phyloP scores from a whole-genome alignment of 37 sponge, comb jelly and placozoan genomes.

The Ianthella basta region DNA sequence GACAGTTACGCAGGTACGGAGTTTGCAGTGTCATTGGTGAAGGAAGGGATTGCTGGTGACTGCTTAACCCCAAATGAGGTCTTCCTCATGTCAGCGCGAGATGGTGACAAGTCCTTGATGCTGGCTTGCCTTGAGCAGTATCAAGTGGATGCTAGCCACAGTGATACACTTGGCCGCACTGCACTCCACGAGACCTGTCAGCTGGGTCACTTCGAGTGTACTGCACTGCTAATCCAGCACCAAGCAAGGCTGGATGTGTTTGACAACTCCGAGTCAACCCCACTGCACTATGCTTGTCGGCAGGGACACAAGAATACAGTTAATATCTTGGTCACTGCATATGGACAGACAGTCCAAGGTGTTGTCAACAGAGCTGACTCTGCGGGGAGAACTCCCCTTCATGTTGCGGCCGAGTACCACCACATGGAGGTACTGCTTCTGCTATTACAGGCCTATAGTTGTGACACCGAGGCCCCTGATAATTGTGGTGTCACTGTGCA shows the following conservation, averaged over 20 bases:
- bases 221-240: not conserved
- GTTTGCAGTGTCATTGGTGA: not conserved
- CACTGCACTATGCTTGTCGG: slow-evolving; percentile 20
- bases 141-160: not conserved
- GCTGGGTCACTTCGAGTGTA: not conserved
- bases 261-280: slow-evolving; percentile 3
- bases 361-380: not conserved
- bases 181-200: slow-evolving; percentile 22
- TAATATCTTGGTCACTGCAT: not conserved
- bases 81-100: not conserved
- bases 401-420: not conserved
- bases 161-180: not conserved
- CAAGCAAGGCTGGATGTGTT: not conserved
- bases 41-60: not conserved
- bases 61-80: not conserved
- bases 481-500: not conserved
- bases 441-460: not conserved
- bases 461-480: not conserved
- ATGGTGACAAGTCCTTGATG: not conserved
- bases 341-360: not conserved
- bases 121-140: not conserved
- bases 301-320: not conserved
- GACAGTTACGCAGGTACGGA: not conserved
- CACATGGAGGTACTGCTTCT: not conserved
- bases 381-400: slow-evolving; percentile 11